phyloP scores from a whole-genome alignment of 2,797 vertebrate species.

The Gallinago nigripennis region DNA sequence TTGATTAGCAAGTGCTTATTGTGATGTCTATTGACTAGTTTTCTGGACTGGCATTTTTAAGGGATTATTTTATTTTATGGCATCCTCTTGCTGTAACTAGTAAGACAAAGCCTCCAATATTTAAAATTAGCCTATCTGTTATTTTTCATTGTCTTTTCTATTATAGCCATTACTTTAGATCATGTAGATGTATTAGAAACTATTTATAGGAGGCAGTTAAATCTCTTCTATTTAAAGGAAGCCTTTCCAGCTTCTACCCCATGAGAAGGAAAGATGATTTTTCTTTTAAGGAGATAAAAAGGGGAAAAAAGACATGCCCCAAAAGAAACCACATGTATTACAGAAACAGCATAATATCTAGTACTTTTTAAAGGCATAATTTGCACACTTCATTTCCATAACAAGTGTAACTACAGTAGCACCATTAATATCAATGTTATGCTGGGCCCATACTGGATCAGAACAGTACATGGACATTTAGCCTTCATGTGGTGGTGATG shows the following conservation, averaged over 20 bases:
- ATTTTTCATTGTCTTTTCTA: slow-evolving; percentile 18
- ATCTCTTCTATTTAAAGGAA: neutral
- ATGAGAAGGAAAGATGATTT: neutral
- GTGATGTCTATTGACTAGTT: slow-evolving; percentile 26
- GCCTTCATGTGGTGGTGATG: neutral
- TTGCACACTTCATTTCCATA: neutral
- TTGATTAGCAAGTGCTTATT: slow-evolving; percentile 46
- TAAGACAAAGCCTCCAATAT: neutral
- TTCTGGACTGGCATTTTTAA: neutral
- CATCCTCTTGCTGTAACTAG: neutral
- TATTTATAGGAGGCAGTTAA: neutral
- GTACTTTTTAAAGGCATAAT: neutral
- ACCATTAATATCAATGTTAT: neutral
- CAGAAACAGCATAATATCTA: neutral
- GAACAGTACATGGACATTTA: neutral
- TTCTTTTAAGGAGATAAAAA: neutral
- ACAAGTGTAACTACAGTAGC: neutral
- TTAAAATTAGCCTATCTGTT: neutral
- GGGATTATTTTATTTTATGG: slow-evolving; percentile 34
- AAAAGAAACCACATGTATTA: neutral
- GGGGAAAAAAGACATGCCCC: neutral
- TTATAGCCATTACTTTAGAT: neutral
- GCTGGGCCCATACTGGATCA: neutral
- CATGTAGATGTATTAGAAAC: neutral
- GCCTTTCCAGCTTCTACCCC: neutral